Base-by-base conservation (phyloP, 53 echinoderm and acorn worm species). In the Apostichopus leukothele region DNA sequence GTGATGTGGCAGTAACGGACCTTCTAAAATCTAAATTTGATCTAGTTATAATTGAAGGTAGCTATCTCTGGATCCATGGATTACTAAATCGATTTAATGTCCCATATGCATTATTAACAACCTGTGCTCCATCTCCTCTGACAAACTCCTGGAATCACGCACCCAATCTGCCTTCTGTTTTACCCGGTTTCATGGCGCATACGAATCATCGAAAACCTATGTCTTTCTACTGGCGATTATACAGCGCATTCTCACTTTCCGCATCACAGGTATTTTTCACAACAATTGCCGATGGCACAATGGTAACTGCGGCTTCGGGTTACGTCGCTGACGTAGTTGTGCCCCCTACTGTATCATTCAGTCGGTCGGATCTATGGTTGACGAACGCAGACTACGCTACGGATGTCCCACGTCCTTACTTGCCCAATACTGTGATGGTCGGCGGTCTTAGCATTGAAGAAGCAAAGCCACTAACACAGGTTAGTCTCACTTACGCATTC, bases 381-480 rank as follows among this genome's bases (percentile, higher is more conserved):
- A 90, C 88, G 50, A 93, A 93, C 80, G 88, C 96, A 13, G 92
- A 94, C 81, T 90, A 92, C 63, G 66, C 93, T 6, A 66, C 84
- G 5, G 96, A 96, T 53, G 95, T 89, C 86, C 91, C 96, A 2
- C 90, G 92, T 16, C 90, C 96, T 7, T 92, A 90, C n/a, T 90
- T 93, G 20, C 96, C 96, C 9, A 91, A 90, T 50, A 90, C 90
- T 52, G 73, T 92, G 4, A 79, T 90, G 7, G 88, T 96, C 51
- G 96, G 96, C 10, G 96, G 96, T 8, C 88, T 96, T 9, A 88
- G 92, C 39, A 67, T 93, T 3, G 75, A 91, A 71, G 90, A 90
- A 10, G 59, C 93, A 0, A 54, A 76, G n/a, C 93, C 92, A 52
- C 66, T 96, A 25, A 77, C 86, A 9, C 10, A 86, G 94, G 96